Evolutionary conservation across 1,140 invertebrate genomes (phyloP).

Genomic region (Phenacoccus solenopsis): DNA sequence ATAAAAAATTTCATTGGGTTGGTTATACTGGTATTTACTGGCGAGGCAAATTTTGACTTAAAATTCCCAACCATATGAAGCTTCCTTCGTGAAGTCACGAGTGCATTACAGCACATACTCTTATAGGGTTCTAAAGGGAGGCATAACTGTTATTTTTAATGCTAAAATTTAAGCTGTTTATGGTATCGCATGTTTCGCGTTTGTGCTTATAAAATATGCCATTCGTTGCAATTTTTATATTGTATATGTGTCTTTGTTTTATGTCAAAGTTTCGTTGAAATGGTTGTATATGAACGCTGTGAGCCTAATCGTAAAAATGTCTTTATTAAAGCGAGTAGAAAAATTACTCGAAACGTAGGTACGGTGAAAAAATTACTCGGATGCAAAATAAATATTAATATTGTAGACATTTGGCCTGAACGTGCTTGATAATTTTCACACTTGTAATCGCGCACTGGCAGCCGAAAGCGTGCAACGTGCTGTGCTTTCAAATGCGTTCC

Average conservation of each 20-base stretch:
- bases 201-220: not conserved
- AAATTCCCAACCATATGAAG: too few species aligned
- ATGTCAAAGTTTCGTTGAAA: not conserved
- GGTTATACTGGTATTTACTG: too few species aligned
- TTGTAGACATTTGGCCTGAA: too few species aligned
- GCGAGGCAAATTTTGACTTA: too few species aligned
- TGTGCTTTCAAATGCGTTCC: too few species aligned
- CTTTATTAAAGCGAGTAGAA: not conserved
- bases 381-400: not conserved
- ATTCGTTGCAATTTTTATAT: not conserved
- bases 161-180: not conserved
- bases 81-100: too few species aligned
- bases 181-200: not conserved
- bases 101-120: not conserved
- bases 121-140: not conserved
- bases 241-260: too few species aligned
- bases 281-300: not conserved
- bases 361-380: not conserved
- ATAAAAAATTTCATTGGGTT: too few species aligned
- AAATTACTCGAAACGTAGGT: not conserved
- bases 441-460: too few species aligned
- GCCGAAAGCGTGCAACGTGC: too few species aligned
- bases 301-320: not conserved
- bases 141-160: slow-evolving; percentile 3
- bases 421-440: too few species aligned